A percentile compares a stretch with the other conserved stretches of the same genome.
Conservation (phyloP, 30 jellyfish, hydroid and myxozoan species). For the Sanderia malayensis region DNA sequence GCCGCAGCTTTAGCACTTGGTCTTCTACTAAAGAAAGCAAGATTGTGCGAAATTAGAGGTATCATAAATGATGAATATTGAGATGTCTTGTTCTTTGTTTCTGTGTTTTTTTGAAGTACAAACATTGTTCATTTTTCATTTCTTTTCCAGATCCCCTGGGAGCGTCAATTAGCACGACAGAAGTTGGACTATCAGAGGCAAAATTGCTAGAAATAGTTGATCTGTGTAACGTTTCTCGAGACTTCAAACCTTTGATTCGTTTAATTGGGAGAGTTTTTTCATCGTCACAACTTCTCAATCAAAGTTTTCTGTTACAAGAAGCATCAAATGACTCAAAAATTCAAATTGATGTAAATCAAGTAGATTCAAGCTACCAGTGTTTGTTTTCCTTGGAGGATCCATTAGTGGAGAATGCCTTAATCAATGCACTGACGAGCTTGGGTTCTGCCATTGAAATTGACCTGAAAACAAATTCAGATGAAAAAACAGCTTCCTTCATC, state of each 20-base stretch:
- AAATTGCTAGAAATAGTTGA: constrained; percentile 41
- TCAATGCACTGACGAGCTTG: constrained; percentile 68
- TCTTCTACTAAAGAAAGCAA: constrained; percentile 60
- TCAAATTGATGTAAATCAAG: constrained; percentile 41
- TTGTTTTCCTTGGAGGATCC: constrained; percentile 48
- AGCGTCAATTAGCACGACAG: no score
- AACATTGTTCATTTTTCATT: not conserved
- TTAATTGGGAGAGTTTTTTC: constrained; percentile 61
- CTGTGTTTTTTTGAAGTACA: not conserved
- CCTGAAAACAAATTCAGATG: constrained; percentile 23
- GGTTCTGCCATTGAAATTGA: constrained; percentile 65
- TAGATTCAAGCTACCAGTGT: constrained; percentile 32
- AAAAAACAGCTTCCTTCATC: constrained; percentile 11
- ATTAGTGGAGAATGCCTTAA: constrained; percentile 66
- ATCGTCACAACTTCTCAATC: constrained; percentile 60
- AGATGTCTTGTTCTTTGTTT: not conserved
- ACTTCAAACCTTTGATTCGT: constrained; percentile 54
- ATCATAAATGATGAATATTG: no score
- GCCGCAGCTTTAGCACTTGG: constrained; percentile 88
- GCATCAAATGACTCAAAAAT: constrained; percentile 6
- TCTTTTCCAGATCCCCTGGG: no score
- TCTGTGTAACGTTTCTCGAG: constrained; percentile 27
- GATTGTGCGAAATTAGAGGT: constrained; percentile 62
- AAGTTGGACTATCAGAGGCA: constrained; percentile 22
- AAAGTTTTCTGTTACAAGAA: constrained; percentile 39